Base-by-base conservation (phyloP, 2,888 invertebrate genomes). In the Camponotus fellah region DNA sequence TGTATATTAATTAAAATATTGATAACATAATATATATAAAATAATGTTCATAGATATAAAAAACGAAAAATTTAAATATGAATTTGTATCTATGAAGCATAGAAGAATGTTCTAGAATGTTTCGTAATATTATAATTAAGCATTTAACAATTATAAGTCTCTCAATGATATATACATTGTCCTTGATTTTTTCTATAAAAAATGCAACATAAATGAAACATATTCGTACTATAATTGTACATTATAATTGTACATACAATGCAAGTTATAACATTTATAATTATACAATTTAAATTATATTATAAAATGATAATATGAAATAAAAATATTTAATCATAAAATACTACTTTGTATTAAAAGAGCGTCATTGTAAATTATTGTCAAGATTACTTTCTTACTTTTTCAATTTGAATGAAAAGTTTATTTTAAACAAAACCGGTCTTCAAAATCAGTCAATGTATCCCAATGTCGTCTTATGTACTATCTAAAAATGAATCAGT, bases 11-110 rank as follows among this genome's bases (percentile, higher is more conserved):
- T 17, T 49, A 49, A n/a, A 53, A 53, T 53, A 53, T 53, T 49
- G 6, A 17, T 17, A 46, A 46, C 17, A 46, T 46, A 26, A 46
- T 46, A 5, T 46, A 17, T 46, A 34, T 62, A 14, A 26, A 26
- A 26, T 26, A 26, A 26, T 75, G 34, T 65, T 49, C 26, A 14
- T 21, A 65, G 34, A 65, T 64, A 14, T 75, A n/a, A 64, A 75
- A 46, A 9, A 65, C 5, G 8, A 34, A 12, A 34, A 21, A 1
- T 9, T 75, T n/a, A 64, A 14, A 34, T 9, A 10, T 10, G 3
- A 65, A 34, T 43, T 75, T 34, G 6, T 49, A 6, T 14, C 8
- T 62, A 17, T 5, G 14, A 5, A 43, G 9, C 43, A 64, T 46
- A n/a, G 26, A 26, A 26, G 26, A 26, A 26, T 26, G 26, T 26